These are phyloP conservation scores for Cenopis cana DNA, from an alignment of 2,888 invertebrate species.

Conservation along the genomic window DNA sequence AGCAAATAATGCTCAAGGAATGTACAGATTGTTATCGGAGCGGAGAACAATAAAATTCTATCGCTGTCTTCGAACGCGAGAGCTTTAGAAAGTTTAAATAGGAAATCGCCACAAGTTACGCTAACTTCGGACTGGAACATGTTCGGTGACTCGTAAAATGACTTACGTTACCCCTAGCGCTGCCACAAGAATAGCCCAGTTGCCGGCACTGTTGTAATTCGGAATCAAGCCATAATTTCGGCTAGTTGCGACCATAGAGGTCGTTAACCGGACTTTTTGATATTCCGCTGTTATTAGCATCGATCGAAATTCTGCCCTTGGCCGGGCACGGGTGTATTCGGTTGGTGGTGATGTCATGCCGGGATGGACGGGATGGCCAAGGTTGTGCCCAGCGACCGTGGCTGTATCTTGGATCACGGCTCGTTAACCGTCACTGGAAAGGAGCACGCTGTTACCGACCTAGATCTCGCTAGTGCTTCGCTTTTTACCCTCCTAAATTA, in stretches of 20 bases:
- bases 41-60: slow-evolving; percentile 56
- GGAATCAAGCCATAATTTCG: slow-evolving; percentile 66
- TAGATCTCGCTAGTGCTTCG: slow-evolving; percentile 66
- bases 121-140: slow-evolving; percentile 10
- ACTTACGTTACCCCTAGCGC: slow-evolving; percentile 11
- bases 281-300: slow-evolving; percentile 64
- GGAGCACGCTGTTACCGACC: slow-evolving; percentile 64
- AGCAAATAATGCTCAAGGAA: slow-evolving; percentile 51
- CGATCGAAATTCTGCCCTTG: slow-evolving; percentile 73
- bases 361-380: slow-evolving; percentile 78
- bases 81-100: slow-evolving; percentile 56
- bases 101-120: slow-evolving; percentile 16
- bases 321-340: slow-evolving; percentile 61
- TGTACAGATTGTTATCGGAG: slow-evolving; percentile 65
- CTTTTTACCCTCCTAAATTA: slow-evolving; percentile 69
- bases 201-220: slow-evolving; percentile 47
- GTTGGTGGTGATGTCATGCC: slow-evolving; percentile 71
- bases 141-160: slow-evolving; percentile 13
- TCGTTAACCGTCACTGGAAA: slow-evolving; percentile 41
- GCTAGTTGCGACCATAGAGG: slow-evolving; percentile 63
- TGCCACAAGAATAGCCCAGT: slow-evolving; percentile 31
- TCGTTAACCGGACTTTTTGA: slow-evolving; percentile 77
- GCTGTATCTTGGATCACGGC: slow-evolving; percentile 67
- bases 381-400: slow-evolving; percentile 80
- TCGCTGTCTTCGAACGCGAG: slow-evolving; percentile 50